phyloP scores from a whole-genome alignment of 2,113 vertebrate species.

The Thalassarche chlororhynchos region DNA sequence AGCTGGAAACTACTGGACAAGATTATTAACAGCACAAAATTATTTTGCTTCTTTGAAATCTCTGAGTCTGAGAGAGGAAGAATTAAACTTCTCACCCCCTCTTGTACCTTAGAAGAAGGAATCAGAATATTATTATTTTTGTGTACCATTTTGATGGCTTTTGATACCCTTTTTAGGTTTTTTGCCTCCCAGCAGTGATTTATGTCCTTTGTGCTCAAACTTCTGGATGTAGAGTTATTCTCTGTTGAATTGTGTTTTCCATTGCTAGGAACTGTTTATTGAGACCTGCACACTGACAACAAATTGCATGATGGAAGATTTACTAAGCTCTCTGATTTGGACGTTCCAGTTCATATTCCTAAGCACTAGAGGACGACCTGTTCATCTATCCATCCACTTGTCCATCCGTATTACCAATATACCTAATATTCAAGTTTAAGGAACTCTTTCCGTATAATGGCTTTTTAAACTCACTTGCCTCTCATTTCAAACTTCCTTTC shows the following conservation, averaged over 20 bases:
- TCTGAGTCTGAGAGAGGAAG: not conserved
- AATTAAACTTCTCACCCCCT: not conserved
- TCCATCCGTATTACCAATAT: not conserved
- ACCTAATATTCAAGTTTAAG: not conserved
- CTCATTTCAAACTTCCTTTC: not conserved
- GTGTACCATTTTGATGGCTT: not conserved
- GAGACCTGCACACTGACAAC: not conserved
- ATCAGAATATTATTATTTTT: not conserved
- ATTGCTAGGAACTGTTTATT: not conserved
- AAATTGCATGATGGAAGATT: not conserved
- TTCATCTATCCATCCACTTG: not conserved
- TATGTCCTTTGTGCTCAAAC: not conserved
- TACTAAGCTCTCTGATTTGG: not conserved
- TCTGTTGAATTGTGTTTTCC: not conserved
- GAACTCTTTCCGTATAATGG: accelerated
- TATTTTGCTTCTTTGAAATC: not conserved
- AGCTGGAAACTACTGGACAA: not conserved
- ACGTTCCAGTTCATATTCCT: not conserved
- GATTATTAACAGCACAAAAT: not conserved
- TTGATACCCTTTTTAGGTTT: not conserved
- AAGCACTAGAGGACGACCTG: not conserved
- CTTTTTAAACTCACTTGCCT: not conserved
- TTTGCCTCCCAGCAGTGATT: not conserved
- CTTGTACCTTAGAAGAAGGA: not conserved
- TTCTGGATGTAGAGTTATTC: not conserved